Conservation (phyloP, 2,797 vertebrate genomes). For the Simalia tracyae region DNA sequence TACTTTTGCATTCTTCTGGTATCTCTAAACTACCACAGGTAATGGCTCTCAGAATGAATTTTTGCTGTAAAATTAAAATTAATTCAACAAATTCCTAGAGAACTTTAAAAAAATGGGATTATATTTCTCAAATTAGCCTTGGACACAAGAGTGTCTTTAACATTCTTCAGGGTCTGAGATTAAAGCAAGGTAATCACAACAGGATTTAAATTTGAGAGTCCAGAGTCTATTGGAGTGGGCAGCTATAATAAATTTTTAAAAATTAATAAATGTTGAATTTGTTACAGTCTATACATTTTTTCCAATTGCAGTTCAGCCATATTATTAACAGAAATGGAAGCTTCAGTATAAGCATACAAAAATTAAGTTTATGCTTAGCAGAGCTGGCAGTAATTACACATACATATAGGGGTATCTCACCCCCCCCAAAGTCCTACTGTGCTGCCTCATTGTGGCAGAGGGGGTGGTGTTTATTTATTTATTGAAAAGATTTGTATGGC, state of each 20-base stretch:
- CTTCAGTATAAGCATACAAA: not conserved
- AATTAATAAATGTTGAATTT: not conserved
- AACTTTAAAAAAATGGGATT: not conserved
- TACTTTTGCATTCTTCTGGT: slow-evolving; percentile 45
- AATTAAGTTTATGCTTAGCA: not conserved
- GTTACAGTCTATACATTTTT: not conserved
- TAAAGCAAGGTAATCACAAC: not conserved
- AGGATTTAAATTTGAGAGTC: not conserved
- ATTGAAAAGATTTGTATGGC: not conserved
- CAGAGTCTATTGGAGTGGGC: not conserved
- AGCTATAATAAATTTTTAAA: not conserved
- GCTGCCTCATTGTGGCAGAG: not conserved
- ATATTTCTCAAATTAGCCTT: not conserved
- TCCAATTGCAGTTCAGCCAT: not conserved
- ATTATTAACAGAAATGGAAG: not conserved
- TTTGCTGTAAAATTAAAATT: slow-evolving; percentile 48
- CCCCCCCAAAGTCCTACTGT: not conserved
- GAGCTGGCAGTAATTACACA: not conserved
- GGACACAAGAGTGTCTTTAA: not conserved
- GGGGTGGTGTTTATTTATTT: not conserved
- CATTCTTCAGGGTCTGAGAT: not conserved
- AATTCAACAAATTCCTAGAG: slow-evolving; percentile 58
- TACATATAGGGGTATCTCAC: not conserved
- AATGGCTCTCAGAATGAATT: slow-evolving; percentile 45
- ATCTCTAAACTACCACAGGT: slow-evolving; percentile 37